Conservation (phyloP, 2,113 vertebrate genomes). For the Lampris incognitus region DNA sequence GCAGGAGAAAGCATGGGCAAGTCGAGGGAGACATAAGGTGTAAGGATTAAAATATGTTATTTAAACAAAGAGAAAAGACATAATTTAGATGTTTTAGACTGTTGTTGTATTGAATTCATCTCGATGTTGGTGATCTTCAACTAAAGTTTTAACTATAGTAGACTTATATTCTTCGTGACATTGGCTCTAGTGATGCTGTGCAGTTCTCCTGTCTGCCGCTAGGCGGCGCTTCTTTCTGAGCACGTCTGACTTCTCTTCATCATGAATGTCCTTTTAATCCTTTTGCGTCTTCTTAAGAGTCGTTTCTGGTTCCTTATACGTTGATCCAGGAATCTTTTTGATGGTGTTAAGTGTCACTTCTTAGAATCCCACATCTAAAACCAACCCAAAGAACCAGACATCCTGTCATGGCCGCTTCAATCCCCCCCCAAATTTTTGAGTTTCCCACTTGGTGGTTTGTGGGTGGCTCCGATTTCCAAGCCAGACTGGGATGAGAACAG, state of each 20-base stretch:
- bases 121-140: background rate
- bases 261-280: background rate
- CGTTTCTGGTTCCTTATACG: background rate
- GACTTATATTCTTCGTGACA: background rate
- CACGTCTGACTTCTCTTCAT: background rate
- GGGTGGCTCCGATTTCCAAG: too few relatives aligned
- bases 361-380: conserved; percentile 10
- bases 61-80: background rate
- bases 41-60: conserved; percentile 9
- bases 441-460: too few relatives aligned
- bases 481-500: too few relatives aligned
- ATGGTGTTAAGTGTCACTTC: background rate
- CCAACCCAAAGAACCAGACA: background rate
- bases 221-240: conserved; percentile 45
- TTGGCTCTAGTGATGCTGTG: background rate
- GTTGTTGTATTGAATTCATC: background rate
- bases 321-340: background rate
- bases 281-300: background rate
- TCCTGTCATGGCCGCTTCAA: background rate
- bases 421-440: too few relatives aligned
- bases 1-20: conserved; percentile 53
- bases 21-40: conserved; percentile 60
- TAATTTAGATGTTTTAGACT: background rate
- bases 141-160: background rate
- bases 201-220: conserved; percentile 5